Conservation (phyloP, 1,140 invertebrate genomes). For the Apocrypta bakeri region DNA sequence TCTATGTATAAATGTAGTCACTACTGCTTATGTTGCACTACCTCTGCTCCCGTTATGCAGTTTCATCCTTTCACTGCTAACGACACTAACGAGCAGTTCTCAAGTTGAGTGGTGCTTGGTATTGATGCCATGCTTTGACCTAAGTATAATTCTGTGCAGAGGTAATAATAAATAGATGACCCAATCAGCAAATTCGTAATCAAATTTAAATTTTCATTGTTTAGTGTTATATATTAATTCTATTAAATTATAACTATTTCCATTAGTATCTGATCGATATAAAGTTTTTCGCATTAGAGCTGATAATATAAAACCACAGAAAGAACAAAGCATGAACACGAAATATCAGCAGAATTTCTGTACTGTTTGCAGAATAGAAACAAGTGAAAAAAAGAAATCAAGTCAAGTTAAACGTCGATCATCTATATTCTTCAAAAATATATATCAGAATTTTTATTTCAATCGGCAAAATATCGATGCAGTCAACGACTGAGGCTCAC, state of each 20-base stretch:
- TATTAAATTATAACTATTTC: too few species aligned
- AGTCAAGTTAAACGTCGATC: neutral
- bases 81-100: constrained; percentile 50
- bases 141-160: neutral
- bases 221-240: neutral
- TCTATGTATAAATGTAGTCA: neutral
- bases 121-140: constrained; percentile 30
- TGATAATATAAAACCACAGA: too few species aligned
- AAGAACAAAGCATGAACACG: too few species aligned
- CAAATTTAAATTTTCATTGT: neutral
- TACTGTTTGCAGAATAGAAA: too few species aligned
- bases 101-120: constrained; percentile 18
- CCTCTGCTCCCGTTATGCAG: constrained; percentile 28
- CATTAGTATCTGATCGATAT: too few species aligned
- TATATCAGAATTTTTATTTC: neutral
- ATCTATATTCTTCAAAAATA: too few species aligned
- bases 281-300: too few species aligned
- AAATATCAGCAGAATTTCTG: too few species aligned
- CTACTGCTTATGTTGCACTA: neutral
- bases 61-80: constrained; percentile 51
- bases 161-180: neutral
- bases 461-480: neutral
- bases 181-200: neutral
- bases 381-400: neutral
- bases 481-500: neutral